phyloP scores from a whole-genome alignment of 2,797 vertebrate genomes.

The Enteromius fasciolatus region DNA sequence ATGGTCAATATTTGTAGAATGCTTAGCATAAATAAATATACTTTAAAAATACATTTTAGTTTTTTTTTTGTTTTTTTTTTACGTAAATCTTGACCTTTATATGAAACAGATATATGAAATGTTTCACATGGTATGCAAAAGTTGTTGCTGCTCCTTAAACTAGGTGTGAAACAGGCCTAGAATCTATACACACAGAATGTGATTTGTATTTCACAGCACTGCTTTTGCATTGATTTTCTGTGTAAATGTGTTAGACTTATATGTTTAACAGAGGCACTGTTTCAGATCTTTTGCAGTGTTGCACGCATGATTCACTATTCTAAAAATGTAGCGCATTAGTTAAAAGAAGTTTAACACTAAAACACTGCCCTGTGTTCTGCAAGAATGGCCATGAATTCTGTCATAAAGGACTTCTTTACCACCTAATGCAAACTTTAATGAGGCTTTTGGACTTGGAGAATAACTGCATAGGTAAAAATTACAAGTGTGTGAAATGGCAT shows the following conservation, averaged over 20 bases:
- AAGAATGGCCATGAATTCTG: background rate
- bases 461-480: background rate
- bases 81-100: too few relatives aligned
- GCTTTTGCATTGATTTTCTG: background rate
- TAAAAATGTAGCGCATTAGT: background rate
- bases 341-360: background rate
- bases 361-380: background rate
- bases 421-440: background rate
- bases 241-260: background rate
- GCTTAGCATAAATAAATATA: too few relatives aligned
- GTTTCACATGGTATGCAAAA: background rate
- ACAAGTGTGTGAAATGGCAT: conserved; percentile 3
- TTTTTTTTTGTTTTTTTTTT: too few relatives aligned
- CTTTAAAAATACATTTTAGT: too few relatives aligned
- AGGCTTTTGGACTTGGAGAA: background rate
- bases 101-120: background rate
- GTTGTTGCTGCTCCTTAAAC: background rate
- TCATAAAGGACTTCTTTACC: background rate
- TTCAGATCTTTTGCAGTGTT: background rate
- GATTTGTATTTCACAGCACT: background rate
- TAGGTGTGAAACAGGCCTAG: background rate
- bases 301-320: background rate
- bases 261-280: background rate
- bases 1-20: too few relatives aligned
- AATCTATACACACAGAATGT: background rate